Base-by-base conservation (phyloP, 2,797 vertebrate genomes). In the Fundulus diaphanus region DNA sequence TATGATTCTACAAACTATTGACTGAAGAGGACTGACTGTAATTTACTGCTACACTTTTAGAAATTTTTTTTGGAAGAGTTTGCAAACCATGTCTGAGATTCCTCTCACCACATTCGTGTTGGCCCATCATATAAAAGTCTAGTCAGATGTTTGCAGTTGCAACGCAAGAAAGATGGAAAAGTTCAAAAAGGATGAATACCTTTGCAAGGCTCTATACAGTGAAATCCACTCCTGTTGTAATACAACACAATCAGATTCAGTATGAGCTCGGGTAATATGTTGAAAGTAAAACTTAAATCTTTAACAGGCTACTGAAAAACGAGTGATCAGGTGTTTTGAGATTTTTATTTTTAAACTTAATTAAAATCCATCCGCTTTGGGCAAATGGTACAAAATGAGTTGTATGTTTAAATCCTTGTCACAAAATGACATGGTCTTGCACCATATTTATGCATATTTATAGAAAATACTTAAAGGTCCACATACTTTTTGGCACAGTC, bases 381-480 rank as follows among this genome's bases (percentile, higher is more conserved):
- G 54, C 54, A 31, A 31, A 4, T 31, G 24, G 29, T 27, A 57
- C 54, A 56, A 27, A n/a, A 54, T 54, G 27, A 56, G 13, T 35
- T 40, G 22, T 22, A 24, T n/a, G 35, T 65, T 65, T 24, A 40
- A 40, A 65, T 59, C 16, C 20, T 29, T 33, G 33, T 63, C 59
- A 63, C 18, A 63, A 13, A 37, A 37, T 66, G 27, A 8, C 24
- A 15, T 65, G 0, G 11, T 3, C 13, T 33, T 48, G 46, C 11
- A 31, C 35, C 18, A 73, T 44, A 74, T 44, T 67, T 67, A 27
- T 67, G 11, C 49, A 46, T 40, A 59, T 59, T 61, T 46, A 57
- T 68, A 57, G 31, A 31, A 49, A 69, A 59, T 48, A 68, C 42
- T 56, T 15, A 33, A 76, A 69, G 51, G 37, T 24, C 22, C 29